These are phyloP conservation scores for Drosophila leonis DNA, from an alignment of 2,888 invertebrate species.

Conservation along the genomic window DNA sequence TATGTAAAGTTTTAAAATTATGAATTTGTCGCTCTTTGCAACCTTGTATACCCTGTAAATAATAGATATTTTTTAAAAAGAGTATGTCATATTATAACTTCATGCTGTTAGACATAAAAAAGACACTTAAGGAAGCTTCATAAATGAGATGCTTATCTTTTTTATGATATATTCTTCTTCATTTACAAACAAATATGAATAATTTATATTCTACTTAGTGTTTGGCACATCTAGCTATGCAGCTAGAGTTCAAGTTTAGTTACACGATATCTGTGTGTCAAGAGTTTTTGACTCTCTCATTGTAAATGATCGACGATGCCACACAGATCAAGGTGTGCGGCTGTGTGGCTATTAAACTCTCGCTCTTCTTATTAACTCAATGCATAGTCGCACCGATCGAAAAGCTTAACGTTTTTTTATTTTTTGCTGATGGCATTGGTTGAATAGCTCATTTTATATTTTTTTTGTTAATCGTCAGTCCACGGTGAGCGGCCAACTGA, in stretches of 20 bases:
- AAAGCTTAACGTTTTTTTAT: slow-evolving; percentile 29
- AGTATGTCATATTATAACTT: no score
- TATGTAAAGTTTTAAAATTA: no score
- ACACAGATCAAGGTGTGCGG: slow-evolving; percentile 51
- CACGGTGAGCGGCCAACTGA: slow-evolving; percentile 36
- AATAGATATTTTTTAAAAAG: no score
- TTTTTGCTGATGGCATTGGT: slow-evolving; percentile 17
- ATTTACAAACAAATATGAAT: background rate
- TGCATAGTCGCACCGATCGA: slow-evolving; percentile 13
- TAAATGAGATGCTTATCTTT: background rate
- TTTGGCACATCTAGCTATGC: background rate
- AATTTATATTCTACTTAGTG: background rate
- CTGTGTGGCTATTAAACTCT: slow-evolving; percentile 46
- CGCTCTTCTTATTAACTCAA: slow-evolving; percentile 27
- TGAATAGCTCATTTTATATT: slow-evolving; percentile 8
- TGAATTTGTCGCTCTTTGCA: no score
- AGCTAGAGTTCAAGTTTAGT: background rate
- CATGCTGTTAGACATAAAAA: no score
- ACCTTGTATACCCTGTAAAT: no score
- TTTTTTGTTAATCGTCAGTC: slow-evolving; percentile 32
- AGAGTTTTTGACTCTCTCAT: background rate
- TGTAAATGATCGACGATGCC: slow-evolving; percentile 2
- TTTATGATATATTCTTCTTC: background rate
- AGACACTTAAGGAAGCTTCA: no score
- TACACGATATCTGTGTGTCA: background rate